Base-by-base conservation (phyloP, 2,797 vertebrate species). In the Esox masquinongy region DNA sequence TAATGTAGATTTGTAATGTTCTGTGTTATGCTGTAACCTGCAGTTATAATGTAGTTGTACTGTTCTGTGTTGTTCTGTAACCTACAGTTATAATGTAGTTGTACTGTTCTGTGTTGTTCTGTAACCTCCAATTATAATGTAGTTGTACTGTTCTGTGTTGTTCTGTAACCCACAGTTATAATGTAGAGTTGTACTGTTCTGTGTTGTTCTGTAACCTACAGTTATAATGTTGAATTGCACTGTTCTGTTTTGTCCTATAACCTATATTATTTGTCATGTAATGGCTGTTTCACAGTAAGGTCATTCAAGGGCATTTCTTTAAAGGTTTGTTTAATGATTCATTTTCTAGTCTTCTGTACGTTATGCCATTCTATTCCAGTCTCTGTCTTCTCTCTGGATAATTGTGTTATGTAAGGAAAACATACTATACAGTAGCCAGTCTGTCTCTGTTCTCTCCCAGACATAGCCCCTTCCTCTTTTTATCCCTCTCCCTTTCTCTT, bases 401-500 rank as follows among this genome's bases (percentile, higher is more conserved):
- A 61, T 22, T 73, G 81, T 85, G 82, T 80, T 86, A 76, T 83
- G 85, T 89, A 83, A 91, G 84, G 85, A 89, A 90, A 75, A 82
- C 84, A 86, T 90, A 89, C 87, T 81, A 79, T 84, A 90, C 90
- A 92, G 91, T 90, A 86, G 90, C 83, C 80, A 29, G 84, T 89
- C 87, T 92, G 88, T 91, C 85, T 88, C 71, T 68, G 70, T 47
- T 9, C 6, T 5, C 15, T 92, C 87, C 89, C 87, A 90, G 88
- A 77, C 85, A 82, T 80, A 87, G 31, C 85, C 85, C 79, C 83
- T 76, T 77, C 79, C 79, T 83, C 79, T 78, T 69, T 81, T 74
- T 3, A 74, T 79, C 53, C 74, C 82, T 81, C 82, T 85, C 84
- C 82, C 84, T 87, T 75, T 72, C 43, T 74, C 61, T 80, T 22